Evolutionary conservation across 2,797 vertebrate species (phyloP).

Genomic region (Helarctos malayanus): DNA sequence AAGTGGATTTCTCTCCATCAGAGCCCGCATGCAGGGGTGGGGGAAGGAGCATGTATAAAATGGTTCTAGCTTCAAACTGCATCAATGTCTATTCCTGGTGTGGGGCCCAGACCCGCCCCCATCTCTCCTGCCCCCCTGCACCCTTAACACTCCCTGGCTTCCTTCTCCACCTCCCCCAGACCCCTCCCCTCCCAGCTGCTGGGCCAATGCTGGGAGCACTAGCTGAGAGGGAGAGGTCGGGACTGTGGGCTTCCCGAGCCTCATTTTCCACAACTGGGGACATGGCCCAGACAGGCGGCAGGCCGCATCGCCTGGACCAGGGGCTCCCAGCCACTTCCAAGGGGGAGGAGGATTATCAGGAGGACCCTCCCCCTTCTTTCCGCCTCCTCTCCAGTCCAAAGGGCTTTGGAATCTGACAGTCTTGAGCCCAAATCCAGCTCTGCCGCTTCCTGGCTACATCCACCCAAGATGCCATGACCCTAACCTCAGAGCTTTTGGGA

Average conservation of each 20-base stretch:
- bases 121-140: neutral
- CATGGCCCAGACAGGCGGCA: neutral
- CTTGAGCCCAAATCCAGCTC: neutral
- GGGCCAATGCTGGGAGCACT: neutral
- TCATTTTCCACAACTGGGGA: neutral
- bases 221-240: neutral
- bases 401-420: neutral
- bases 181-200: neutral
- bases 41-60: neutral
- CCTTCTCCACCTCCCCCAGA: neutral
- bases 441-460: neutral
- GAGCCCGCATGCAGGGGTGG: neutral
- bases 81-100: neutral
- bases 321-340: neutral
- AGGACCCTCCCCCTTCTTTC: neutral
- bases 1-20: neutral
- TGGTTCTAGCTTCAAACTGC: neutral
- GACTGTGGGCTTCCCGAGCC: neutral
- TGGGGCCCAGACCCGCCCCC: neutral
- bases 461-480: neutral
- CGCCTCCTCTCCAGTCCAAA: neutral
- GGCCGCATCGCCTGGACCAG: rapidly evolving
- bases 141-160: neutral
- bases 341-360: neutral
- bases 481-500: neutral